Evolutionary conservation across 30 jellyfish, hydroid and myxozoan genomes (phyloP).

Genomic region (Sanderia malayensis): DNA sequence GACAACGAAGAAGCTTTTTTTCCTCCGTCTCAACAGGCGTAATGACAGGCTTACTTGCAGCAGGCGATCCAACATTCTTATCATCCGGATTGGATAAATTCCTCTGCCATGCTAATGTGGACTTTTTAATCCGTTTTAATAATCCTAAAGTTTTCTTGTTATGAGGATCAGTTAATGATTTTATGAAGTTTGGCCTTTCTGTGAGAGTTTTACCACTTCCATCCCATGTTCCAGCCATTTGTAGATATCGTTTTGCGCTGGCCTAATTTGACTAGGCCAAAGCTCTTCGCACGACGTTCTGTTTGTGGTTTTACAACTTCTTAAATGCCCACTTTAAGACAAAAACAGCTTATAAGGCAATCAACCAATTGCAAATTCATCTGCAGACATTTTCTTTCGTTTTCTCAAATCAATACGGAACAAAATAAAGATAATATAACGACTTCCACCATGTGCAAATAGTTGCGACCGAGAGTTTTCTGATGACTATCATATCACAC

Average conservation of each 20-base stretch:
- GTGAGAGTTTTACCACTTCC: constrained; percentile 35
- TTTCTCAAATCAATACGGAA: background rate
- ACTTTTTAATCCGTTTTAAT: constrained; percentile 53
- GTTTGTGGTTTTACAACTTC: background rate
- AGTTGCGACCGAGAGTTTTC: background rate
- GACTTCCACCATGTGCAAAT: background rate
- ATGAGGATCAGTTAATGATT: constrained; percentile 42
- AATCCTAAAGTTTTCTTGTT: constrained; percentile 58
- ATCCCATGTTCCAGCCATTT: constrained; percentile 67
- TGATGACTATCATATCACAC: too few relatives aligned
- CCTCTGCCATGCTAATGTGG: constrained; percentile 62
- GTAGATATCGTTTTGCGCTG: constrained; percentile 9
- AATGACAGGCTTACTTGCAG: constrained; percentile 24
- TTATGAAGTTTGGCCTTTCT: constrained; percentile 26
- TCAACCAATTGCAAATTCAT: background rate
- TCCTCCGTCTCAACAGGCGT: constrained; percentile 61
- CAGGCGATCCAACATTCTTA: constrained; percentile 56
- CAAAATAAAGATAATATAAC: background rate
- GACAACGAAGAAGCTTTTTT: constrained; percentile 66
- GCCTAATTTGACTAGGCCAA: constrained; percentile 55
- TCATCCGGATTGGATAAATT: constrained; percentile 36
- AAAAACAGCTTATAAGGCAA: background rate
- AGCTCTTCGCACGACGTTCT: constrained; percentile 1
- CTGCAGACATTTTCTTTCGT: background rate
- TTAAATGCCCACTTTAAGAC: background rate